phyloP scores from a whole-genome alignment of 2,797 vertebrate genomes.

The Falco rusticolus region DNA sequence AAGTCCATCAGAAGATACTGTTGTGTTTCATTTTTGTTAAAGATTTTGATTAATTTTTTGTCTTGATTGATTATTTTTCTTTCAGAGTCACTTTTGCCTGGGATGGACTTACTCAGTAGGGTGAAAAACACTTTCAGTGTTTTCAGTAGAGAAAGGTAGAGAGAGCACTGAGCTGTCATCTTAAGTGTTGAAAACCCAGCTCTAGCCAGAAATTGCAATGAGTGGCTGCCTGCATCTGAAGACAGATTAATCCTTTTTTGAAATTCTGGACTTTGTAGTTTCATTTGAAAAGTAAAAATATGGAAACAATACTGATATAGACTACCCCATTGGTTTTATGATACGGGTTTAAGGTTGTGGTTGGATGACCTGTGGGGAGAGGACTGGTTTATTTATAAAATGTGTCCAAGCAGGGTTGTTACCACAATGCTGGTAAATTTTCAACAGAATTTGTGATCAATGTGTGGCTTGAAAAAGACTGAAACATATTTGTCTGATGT shows the following conservation, averaged over 20 bases:
- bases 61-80: not conserved
- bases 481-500: not conserved
- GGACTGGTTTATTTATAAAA: not conserved
- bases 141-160: not conserved
- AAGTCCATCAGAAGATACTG: not conserved
- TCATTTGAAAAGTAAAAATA: not conserved
- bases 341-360: not conserved
- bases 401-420: not conserved
- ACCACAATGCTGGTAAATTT: not conserved
- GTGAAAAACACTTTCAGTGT: not conserved
- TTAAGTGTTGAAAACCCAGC: not conserved
- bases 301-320: not conserved
- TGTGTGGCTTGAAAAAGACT: not conserved
- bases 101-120: not conserved
- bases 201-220: not conserved
- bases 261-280: not conserved
- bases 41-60: not conserved
- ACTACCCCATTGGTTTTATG: not conserved
- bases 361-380: not conserved
- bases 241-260: not conserved
- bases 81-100: not conserved
- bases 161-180: not conserved
- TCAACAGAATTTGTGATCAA: not conserved
- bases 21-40: not conserved
- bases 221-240: not conserved